Base-by-base conservation (phyloP, 2,113 vertebrate species). In the Anarhynchus alexandrinus region DNA sequence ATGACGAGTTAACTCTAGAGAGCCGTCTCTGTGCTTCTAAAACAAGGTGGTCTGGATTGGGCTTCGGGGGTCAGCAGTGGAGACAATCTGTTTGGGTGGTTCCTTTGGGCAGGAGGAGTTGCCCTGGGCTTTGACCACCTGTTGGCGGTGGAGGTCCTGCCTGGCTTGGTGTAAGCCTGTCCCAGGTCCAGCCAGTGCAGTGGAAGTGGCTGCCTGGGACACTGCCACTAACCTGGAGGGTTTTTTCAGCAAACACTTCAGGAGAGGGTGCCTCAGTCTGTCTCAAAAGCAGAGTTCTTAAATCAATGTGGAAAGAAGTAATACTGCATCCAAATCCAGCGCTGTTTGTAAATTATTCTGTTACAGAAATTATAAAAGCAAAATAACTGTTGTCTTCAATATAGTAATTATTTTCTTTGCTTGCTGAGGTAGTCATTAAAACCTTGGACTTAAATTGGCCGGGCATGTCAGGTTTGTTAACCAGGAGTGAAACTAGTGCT, bases 31-130 rank as follows among this genome's bases (percentile, higher is more conserved):
- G 1, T 18, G 51, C 67, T 40, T 30, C n/a, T 27, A 8, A 29
- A 58, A 9, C 36, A 43, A 8, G 2, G 1, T 0, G 3, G 23
- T 45, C 58, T 43, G 57, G 58, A 15, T 14, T 0, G 0, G 12
- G 18, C 17, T 51, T 11, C 36, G 27, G 32, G 70, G 49, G 71
- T 65, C 10, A 49, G 34, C 17, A 49, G 25, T 14, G 34, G 47
- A 47, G 21, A 45, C 4, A 1, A 58, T 43, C 23, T 52, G 0
- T 38, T 18, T 4, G 57, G 14, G 73, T 34, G 25, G n/a, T 5
- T 57, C 34, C 5, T 34, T 6, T 20, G 64, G 65, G 58, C 30
- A 65, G 82, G 43, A 55, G 38, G 43, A 32, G 20, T 12, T 36
- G 55, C 25, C 21, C 32, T 23, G n/a, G 55, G 30, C 62, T 57